Base-by-base conservation (phyloP, 2,888 invertebrate genomes). In the Criorhina ranunculi region DNA sequence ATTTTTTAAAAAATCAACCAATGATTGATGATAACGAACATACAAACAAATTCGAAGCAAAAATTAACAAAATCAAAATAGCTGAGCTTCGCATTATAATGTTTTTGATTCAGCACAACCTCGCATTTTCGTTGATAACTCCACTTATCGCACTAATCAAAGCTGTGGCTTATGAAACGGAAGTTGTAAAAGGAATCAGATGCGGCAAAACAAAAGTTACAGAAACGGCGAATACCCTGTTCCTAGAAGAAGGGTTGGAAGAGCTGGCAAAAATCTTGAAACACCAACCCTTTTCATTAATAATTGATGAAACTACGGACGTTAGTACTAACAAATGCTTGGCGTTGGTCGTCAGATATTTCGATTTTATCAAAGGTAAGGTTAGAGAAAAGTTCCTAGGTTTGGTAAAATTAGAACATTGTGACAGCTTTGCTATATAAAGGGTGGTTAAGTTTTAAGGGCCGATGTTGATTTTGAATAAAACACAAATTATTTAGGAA, bases 251-350 rank as follows among this genome's bases (percentile, higher is more conserved):
- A 24, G 46, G 46, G 8, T 19, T 15, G 8, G 33, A 49, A 46
- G 9, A 64, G 24, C 8, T 73, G 3, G 24, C 9, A 35, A 33
- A 44, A 5, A n/a, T 33, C n/a, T 17, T 77, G 9, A 31, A 29
- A 35, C 51, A n/a, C 11, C 51, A 82, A 51, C 8, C n/a, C 1
- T 78, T 79, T 79, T 75, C 85, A 0, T 5, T 75, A 2, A 85
- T 79, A 0, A 44, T 75, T 1, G 73, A 79, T 12, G 80, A 81
- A 64, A 67, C 72, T 2, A 80, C 80, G n/a, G 86, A 81, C 24
- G 60, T 77, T 2, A 29, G 53, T 11, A 29, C 40, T n/a, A 42
- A 5, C 4, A 86, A 78, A 64, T 78, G 69, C 9, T 12, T 82
- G 24, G 69, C 53, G 8, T 40, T 86, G 29, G 57, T 82, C 1